phyloP scores from a whole-genome alignment of 1,140 invertebrate species.

The Alviniconcha marisindica region DNA sequence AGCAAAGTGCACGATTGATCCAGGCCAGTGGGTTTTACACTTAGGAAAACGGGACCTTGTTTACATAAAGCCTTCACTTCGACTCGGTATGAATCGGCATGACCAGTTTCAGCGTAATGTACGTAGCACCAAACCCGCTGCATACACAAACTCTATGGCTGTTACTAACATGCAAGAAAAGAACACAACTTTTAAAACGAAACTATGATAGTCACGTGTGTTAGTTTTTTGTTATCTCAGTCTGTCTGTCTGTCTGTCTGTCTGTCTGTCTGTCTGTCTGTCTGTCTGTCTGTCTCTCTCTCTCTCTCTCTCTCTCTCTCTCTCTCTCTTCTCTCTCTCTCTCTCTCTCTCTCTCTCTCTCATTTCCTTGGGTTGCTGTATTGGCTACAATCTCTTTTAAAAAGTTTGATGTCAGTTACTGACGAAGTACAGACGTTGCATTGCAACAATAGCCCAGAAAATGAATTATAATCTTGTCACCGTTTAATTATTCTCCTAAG shows the following conservation, averaged over 20 bases:
- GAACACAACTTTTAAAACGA: background rate
- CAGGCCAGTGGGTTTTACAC: too few species aligned
- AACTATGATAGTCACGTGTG: background rate
- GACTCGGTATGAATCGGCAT: too few species aligned
- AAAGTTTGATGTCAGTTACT: background rate
- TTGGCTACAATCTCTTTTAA: background rate
- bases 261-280: background rate
- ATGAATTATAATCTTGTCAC: background rate
- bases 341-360: background rate
- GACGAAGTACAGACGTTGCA: too few species aligned
- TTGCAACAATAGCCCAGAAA: too few species aligned
- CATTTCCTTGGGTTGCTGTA: background rate
- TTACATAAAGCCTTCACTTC: too few species aligned
- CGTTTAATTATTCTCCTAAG: background rate
- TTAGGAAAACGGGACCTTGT: too few species aligned
- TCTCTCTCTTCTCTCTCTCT: background rate
- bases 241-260: constrained; percentile 21
- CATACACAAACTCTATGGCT: too few species aligned
- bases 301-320: background rate
- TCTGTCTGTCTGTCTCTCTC: background rate
- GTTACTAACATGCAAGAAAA: background rate
- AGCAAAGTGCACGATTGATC: too few species aligned
- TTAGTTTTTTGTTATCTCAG: background rate
- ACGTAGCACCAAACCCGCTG: too few species aligned
- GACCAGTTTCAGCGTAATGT: too few species aligned